These are phyloP conservation scores for Melinaea marsaeus DNA, from an alignment of 2,888 invertebrate genomes.

Conservation along the genomic window DNA sequence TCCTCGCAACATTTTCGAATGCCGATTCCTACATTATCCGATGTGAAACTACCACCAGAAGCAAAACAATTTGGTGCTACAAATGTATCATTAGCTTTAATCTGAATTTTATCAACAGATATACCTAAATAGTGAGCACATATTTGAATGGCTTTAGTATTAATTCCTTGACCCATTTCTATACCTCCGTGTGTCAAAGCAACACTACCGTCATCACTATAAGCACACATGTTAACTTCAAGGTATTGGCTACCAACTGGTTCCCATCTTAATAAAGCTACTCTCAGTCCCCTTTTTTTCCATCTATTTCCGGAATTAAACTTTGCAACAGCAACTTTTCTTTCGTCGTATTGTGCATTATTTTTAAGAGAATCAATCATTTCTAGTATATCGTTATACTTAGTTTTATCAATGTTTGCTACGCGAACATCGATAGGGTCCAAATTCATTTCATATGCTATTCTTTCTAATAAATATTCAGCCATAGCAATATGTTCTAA, in stretches of 20 bases:
- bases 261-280: constrained; percentile 3
- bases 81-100: constrained; percentile 77
- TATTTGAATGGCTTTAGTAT: constrained; percentile 85
- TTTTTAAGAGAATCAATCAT: constrained; percentile 67
- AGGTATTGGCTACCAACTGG: background rate
- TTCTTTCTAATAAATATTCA: constrained; percentile 80
- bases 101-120: constrained; percentile 75
- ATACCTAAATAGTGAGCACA: constrained; percentile 83
- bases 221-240: constrained; percentile 77
- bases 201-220: constrained; percentile 81
- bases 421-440: constrained; percentile 73
- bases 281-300: constrained; percentile 79
- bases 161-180: constrained; percentile 87
- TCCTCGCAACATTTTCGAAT: constrained; percentile 69
- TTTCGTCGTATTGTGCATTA: constrained; percentile 57
- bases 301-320: constrained; percentile 82
- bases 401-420: constrained; percentile 43
- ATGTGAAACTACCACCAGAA: constrained; percentile 79
- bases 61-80: constrained; percentile 74
- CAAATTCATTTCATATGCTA: constrained; percentile 65
- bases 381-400: constrained; percentile 53
- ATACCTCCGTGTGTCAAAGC: constrained; percentile 81
- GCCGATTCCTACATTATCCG: constrained; percentile 80
- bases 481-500: constrained; percentile 38
- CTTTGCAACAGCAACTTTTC: constrained; percentile 57